These are phyloP conservation scores for Okamejei kenojei DNA, from an alignment of 2,797 vertebrate species.

Conservation along the genomic window DNA sequence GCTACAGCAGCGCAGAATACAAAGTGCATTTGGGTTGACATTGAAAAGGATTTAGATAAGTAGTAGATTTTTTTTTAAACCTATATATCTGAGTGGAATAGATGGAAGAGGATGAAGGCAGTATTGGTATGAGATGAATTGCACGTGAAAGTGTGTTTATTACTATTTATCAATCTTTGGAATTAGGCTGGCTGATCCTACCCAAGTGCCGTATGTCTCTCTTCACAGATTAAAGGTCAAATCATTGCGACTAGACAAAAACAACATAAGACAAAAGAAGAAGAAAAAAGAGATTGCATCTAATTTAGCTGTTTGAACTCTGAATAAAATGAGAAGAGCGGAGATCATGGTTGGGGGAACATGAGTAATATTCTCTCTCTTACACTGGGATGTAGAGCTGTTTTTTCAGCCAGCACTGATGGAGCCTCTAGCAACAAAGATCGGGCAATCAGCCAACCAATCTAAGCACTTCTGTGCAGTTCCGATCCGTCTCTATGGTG, in stretches of 20 bases:
- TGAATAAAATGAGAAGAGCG: slow-evolving; percentile 1
- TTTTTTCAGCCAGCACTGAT: slow-evolving; percentile 42
- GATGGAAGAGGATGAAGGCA: slow-evolving; percentile 56
- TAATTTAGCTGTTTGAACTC: slow-evolving; percentile 34
- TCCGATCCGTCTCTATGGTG: slow-evolving; percentile 60
- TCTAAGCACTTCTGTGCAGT: slow-evolving; percentile 53
- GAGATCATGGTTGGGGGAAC: slow-evolving; percentile 7
- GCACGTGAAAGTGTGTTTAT: slow-evolving; percentile 59
- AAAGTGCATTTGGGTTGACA: slow-evolving; percentile 60
- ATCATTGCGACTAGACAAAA: slow-evolving; percentile 35
- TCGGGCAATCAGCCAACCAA: slow-evolving; percentile 61
- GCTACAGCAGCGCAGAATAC: slow-evolving; percentile 57
- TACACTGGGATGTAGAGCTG: slow-evolving; percentile 40
- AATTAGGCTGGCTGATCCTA: slow-evolving; percentile 57
- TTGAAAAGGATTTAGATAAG: slow-evolving; percentile 68
- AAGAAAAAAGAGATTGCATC: not conserved
- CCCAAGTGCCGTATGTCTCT: slow-evolving; percentile 53
- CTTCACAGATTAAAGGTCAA: slow-evolving; percentile 62
- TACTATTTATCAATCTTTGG: slow-evolving; percentile 62
- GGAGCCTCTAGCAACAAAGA: slow-evolving; percentile 44
- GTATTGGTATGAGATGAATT: slow-evolving; percentile 60
- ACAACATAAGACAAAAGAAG: slow-evolving; percentile 2
- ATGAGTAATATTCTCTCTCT: slow-evolving; percentile 33
- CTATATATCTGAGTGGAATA: not conserved
- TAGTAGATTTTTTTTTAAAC: slow-evolving; percentile 52